Percentiles rank a stretch among this genome's conserved stretches.
Evolutionary conservation across 2,888 invertebrate species (phyloP).

Genomic region (Tetranychus truncatus): DNA sequence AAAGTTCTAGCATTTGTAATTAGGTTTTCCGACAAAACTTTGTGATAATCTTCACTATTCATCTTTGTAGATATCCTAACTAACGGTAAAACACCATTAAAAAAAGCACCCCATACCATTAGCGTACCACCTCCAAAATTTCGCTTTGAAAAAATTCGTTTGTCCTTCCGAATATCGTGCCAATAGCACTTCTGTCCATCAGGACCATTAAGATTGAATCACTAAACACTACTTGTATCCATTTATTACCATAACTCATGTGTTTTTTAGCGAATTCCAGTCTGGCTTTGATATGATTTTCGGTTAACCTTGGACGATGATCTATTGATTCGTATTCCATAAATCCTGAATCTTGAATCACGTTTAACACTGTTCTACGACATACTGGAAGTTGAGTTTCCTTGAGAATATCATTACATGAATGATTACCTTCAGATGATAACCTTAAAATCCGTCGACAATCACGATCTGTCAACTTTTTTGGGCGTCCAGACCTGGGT

Average conservation of each 20-base stretch:
- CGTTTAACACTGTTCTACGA: neutral
- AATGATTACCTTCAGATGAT: neutral
- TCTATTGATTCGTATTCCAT: conserved; percentile 7
- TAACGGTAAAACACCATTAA: neutral
- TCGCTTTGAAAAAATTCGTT: neutral
- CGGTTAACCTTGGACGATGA: conserved; percentile 5
- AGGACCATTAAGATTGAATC: neutral
- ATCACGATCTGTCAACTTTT: neutral
- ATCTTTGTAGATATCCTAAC: neutral
- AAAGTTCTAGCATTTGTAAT: neutral
- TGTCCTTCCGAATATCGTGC: neutral
- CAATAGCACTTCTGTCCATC: neutral
- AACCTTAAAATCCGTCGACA: neutral
- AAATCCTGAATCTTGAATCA: neutral
- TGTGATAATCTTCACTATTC: neutral
- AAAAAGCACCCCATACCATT: neutral
- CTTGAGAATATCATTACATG: neutral
- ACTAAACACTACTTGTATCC: neutral
- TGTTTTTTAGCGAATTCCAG: conserved; percentile 12
- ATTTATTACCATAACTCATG: conserved; percentile 12
- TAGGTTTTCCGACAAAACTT: neutral
- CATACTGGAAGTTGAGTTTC: neutral
- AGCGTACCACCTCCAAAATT: neutral
- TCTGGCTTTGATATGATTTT: neutral
- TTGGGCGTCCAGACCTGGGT: neutral